Evolutionary conservation across 2,888 invertebrate genomes (phyloP).

Genomic region (Arctia plantaginis): DNA sequence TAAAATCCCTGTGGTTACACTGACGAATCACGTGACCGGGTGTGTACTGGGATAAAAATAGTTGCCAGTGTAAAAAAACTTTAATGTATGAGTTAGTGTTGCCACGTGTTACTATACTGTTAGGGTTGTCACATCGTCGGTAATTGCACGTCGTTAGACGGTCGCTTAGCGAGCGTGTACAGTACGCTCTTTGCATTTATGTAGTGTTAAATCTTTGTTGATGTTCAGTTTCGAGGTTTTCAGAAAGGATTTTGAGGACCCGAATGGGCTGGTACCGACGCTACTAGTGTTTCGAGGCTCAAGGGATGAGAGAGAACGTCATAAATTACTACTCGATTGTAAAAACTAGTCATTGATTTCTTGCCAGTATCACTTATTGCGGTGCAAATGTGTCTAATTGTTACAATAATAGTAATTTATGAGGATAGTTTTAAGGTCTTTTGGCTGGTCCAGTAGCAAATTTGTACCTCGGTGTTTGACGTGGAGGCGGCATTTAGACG

Average conservation of each 20-base stretch:
- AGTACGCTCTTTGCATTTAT: slow-evolving; percentile 50
- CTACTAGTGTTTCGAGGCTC: slow-evolving; percentile 32
- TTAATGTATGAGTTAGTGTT: slow-evolving; percentile 38
- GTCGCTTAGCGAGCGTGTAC: slow-evolving; percentile 51
- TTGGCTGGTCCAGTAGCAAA: slow-evolving; percentile 66
- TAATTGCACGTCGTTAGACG: slow-evolving; percentile 50
- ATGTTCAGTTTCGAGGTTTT: slow-evolving; percentile 36
- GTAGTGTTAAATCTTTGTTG: slow-evolving; percentile 47
- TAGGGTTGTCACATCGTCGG: slow-evolving; percentile 44
- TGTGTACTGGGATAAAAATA: not conserved
- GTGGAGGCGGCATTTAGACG: slow-evolving; percentile 51
- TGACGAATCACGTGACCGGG: not conserved
- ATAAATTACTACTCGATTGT: slow-evolving; percentile 44
- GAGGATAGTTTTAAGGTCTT: slow-evolving; percentile 58
- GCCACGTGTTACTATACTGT: slow-evolving; percentile 41
- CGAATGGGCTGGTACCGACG: slow-evolving; percentile 22
- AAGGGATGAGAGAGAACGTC: slow-evolving; percentile 36
- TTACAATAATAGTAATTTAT: slow-evolving; percentile 45
- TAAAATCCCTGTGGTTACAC: not conserved
- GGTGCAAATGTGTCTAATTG: slow-evolving; percentile 27
- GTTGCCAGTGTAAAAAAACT: slow-evolving; percentile 22
- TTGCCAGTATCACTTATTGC: slow-evolving; percentile 34
- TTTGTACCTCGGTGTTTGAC: slow-evolving; percentile 50
- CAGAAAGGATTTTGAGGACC: slow-evolving; percentile 26
- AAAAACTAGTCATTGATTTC: slow-evolving; percentile 32